Base-by-base conservation (phyloP, 1,140 invertebrate species). In the Diuraphis noxia region DNA sequence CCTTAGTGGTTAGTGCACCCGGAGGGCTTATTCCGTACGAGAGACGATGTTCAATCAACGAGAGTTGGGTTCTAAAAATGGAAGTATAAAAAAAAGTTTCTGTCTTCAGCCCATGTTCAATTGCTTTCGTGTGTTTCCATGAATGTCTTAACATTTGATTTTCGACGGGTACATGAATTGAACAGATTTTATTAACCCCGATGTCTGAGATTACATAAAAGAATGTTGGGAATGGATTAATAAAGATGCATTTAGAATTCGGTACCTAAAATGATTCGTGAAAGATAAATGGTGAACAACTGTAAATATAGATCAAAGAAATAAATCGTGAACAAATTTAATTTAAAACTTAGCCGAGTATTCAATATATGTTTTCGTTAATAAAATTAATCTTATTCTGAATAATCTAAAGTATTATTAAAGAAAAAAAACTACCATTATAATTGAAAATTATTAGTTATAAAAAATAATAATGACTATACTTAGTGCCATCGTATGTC, bases 261-360 rank as follows among this genome's bases (percentile, higher is more conserved):
- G 25, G 38, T 41, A 82, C 79, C 79, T 38, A 25, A 81, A 38
- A 38, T 85, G 82, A 34, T 46, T 85, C 30, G 4, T 46, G 41
- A 85, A 85, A 46, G 82, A 85, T 85, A 46, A 85, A 85, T 46
- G 41, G 30, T 46, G 21, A 85, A 85, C 43, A 34, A 85, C 82
- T 82, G n/a, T 46, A 85, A 85, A 46, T 36, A 86, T 52, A 86
- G 30, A 86, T 86, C 84, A 52, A 52, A 86, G 34, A 86, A 86
- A 49, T 86, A 86, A 86, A 86, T 86, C 84, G n/a, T 52, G 84
- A 86, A 52, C 41, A 52, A 86, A 49, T 38, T 52, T 84, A 84
- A 84, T 72, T 36, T 84, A 43, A n/a, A 85, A 21, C 82, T 46
- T 85, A 46, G 25, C 1, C 0, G 30, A 43, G 2, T n/a, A 84